phyloP scores from a whole-genome alignment of 2,797 vertebrate genomes.

The Emydoidea blandingii region DNA sequence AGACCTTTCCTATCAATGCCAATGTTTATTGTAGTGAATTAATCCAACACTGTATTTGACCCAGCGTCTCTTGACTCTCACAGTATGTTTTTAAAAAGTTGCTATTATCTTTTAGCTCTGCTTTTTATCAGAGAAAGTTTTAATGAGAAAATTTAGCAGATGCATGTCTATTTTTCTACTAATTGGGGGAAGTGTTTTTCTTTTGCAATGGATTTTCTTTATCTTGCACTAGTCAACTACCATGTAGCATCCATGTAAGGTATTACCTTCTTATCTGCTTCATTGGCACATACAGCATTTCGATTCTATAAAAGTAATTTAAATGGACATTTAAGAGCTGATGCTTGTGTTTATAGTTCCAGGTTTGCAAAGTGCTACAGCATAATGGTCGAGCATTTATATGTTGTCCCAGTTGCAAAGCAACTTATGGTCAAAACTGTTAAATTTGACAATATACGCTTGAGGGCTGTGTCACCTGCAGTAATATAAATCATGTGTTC shows the following conservation, averaged over 20 bases:
- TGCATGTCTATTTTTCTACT: background rate
- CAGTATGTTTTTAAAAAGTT: background rate
- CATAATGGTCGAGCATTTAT: background rate
- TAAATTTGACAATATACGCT: background rate
- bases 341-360: background rate
- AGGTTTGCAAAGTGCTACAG: background rate
- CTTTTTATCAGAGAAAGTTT: background rate
- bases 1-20: background rate
- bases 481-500: background rate
- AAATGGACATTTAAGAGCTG: conserved; percentile 6
- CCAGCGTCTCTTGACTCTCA: background rate
- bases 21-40: background rate
- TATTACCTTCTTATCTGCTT: background rate
- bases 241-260: background rate
- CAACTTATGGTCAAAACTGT: background rate
- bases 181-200: conserved; percentile 15
- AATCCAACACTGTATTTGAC: background rate
- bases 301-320: background rate
- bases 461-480: background rate
- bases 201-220: background rate
- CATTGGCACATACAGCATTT: background rate
- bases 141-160: conserved; percentile 34
- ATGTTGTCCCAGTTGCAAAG: background rate
- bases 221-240: background rate
- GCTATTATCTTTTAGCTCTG: background rate